These are phyloP conservation scores for Miichthys miiuy DNA, from an alignment of 2,797 vertebrate genomes.

Conservation along the genomic window DNA sequence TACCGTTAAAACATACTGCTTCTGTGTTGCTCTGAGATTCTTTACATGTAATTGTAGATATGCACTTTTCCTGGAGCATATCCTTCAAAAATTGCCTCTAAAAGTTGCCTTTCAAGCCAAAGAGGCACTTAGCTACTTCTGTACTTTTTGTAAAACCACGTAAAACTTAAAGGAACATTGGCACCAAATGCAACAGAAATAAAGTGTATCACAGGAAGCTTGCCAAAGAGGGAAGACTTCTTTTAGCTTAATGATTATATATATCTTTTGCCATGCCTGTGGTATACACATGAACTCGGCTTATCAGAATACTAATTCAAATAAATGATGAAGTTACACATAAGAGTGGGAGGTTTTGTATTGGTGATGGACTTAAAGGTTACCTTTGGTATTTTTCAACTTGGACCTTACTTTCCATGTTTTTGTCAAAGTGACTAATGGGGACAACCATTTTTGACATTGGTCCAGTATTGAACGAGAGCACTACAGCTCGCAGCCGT, in stretches of 20 bases:
- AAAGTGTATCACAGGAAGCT: constrained; percentile 48
- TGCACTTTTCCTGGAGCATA: too few relatives aligned
- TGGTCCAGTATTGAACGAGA: too few relatives aligned
- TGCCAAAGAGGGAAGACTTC: constrained; percentile 37
- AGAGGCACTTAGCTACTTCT: constrained; percentile 46
- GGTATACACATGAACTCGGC: neutral
- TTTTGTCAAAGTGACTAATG: too few relatives aligned
- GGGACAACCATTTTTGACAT: too few relatives aligned
- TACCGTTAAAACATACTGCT: neutral
- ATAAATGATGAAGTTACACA: neutral
- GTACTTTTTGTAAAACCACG: constrained; percentile 41
- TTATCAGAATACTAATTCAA: constrained; percentile 1
- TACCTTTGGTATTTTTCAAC: too few relatives aligned
- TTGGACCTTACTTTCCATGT: too few relatives aligned
- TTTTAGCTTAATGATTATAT: constrained; percentile 44
- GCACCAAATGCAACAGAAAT: constrained; percentile 32
- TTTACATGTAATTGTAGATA: too few relatives aligned
- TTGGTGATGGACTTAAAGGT: neutral
- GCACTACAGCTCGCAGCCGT: too few relatives aligned
- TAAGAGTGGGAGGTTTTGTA: neutral
- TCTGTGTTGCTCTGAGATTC: neutral
- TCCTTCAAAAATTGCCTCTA: too few relatives aligned
- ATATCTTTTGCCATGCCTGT: constrained; percentile 14
- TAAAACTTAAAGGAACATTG: constrained; percentile 43
- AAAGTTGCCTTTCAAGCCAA: constrained; percentile 47